Evolutionary conservation across 2,113 vertebrate genomes (phyloP).

Genomic region (Crotalus horridus): DNA sequence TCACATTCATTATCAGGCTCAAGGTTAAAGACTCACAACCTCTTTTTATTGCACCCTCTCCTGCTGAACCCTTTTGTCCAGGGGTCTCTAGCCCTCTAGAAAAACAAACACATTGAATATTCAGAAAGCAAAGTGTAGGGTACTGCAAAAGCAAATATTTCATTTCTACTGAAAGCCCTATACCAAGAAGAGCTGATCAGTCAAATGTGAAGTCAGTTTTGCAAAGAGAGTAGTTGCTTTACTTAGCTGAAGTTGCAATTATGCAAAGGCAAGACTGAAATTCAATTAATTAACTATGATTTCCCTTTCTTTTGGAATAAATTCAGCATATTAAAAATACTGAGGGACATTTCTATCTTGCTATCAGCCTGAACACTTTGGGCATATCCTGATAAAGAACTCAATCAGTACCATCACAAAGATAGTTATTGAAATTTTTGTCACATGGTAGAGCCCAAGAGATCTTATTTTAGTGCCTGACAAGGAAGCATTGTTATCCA

Average conservation of each 20-base stretch:
- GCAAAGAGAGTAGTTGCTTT: conserved; percentile 51
- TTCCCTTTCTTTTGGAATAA: conserved; percentile 9
- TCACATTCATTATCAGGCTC: conserved; percentile 87
- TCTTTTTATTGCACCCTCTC: conserved; percentile 98
- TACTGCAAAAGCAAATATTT: conserved; percentile 72
- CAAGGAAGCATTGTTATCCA: not conserved
- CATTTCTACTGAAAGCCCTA: conserved; percentile 67
- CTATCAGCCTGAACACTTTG: not conserved
- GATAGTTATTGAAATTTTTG: not conserved
- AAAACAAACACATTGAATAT: conserved; percentile 98
- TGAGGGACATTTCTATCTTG: not conserved
- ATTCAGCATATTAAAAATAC: conserved; percentile 1
- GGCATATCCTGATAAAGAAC: not conserved
- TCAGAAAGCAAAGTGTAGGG: conserved; percentile 84
- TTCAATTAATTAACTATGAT: conserved; percentile 7
- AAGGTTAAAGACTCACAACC: conserved; percentile 97
- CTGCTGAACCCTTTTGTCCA: conserved; percentile 97
- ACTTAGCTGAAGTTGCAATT: conserved; percentile 32
- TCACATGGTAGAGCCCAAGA: not conserved
- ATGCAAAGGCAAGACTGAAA: conserved; percentile 5
- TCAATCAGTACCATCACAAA: not conserved
- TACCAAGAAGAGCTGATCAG: conserved; percentile 64
- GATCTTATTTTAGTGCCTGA: not conserved
- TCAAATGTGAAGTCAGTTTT: conserved; percentile 62
- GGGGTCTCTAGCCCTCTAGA: conserved; percentile 99